Evolutionary conservation across 2,113 vertebrate genomes (phyloP).

Genomic region (Gymnorhina tibicen): DNA sequence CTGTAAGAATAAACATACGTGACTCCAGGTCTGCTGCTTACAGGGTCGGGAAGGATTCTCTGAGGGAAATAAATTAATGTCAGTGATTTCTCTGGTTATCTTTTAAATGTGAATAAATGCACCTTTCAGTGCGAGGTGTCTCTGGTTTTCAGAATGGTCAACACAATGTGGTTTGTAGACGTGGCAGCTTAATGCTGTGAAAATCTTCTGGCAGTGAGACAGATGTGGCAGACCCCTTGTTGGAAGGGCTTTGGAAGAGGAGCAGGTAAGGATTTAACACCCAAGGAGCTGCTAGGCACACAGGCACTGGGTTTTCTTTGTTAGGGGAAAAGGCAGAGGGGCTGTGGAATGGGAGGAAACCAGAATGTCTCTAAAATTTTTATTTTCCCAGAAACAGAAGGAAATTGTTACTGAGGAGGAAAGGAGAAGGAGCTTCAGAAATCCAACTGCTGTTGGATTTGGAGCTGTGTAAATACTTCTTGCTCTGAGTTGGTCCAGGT

Average conservation of each 20-base stretch:
- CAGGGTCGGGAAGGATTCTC: background rate
- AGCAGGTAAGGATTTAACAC: background rate
- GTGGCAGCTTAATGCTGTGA: background rate
- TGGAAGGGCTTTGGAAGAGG: background rate
- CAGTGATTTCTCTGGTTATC: background rate
- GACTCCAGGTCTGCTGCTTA: background rate
- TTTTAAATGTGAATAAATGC: background rate
- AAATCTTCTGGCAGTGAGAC: background rate
- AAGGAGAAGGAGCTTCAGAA: background rate
- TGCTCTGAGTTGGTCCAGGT: background rate
- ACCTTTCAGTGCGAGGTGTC: background rate
- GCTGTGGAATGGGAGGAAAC: background rate
- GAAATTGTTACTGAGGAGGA: background rate
- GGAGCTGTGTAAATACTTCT: background rate
- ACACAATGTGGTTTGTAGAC: background rate
- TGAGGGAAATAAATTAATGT: background rate
- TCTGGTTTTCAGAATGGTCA: background rate
- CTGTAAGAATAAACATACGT: background rate
- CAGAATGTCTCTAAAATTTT: background rate
- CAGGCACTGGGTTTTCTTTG: background rate
- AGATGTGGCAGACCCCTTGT: background rate
- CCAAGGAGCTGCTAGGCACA: rapidly evolving
- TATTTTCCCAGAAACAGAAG: background rate
- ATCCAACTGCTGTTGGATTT: background rate
- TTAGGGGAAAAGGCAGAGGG: background rate